Percentiles rank a stretch among this genome's conserved stretches.
Conservation (phyloP, 2,797 vertebrate species). For the Synanceia verrucosa region DNA sequence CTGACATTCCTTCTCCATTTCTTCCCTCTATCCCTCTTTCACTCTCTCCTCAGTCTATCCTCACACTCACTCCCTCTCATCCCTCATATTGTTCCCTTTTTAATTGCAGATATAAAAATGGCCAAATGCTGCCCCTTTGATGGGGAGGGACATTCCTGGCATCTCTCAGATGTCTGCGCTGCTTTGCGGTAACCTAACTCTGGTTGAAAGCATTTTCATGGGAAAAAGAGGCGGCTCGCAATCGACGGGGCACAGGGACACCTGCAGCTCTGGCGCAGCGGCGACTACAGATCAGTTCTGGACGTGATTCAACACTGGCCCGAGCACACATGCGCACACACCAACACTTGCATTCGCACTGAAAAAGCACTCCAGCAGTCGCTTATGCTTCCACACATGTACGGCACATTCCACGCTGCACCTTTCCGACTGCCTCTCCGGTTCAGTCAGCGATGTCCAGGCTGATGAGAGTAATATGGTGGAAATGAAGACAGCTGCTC, state of each 20-base stretch:
- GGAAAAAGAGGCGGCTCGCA: conserved; percentile 58
- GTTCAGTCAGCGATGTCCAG: conserved; percentile 42
- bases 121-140: conserved; percentile 75
- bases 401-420: conserved; percentile 14
- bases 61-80: conserved; percentile 36
- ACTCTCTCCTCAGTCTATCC: conserved; percentile 24
- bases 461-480: conserved; percentile 54
- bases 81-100: conserved; percentile 58
- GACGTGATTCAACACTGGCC: conserved; percentile 64
- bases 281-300: conserved; percentile 74
- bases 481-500: conserved; percentile 68
- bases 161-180: conserved; percentile 76
- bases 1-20: conserved; percentile 52
- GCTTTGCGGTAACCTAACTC: conserved; percentile 77
- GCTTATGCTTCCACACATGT: conserved; percentile 14
- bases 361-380: background rate
- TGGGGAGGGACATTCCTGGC: conserved; percentile 75
- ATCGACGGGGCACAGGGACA: conserved; percentile 65
- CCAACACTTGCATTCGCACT: conserved; percentile 30
- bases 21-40: conserved; percentile 20
- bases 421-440: conserved; percentile 1
- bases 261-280: conserved; percentile 71
- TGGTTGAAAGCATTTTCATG: conserved; percentile 83
- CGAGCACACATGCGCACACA: conserved; percentile 7
- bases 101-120: conserved; percentile 79